Evolutionary conservation across 2,797 vertebrate genomes (phyloP).

Genomic region (Falco peregrinus): DNA sequence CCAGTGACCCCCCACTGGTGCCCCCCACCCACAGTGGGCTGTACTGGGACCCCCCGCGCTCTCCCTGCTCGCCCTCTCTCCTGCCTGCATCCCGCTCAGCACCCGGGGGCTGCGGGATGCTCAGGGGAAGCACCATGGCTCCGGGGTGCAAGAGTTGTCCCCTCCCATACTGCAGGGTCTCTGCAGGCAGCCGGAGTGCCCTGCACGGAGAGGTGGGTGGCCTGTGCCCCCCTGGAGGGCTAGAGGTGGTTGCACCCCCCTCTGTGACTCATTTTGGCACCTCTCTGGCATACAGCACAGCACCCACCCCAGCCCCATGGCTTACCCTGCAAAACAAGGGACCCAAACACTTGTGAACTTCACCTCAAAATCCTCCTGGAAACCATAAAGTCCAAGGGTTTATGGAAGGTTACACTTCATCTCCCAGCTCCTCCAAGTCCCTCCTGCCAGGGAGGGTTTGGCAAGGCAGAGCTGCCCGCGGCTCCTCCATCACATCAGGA

Average conservation of each 20-base stretch:
- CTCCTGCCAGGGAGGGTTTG: not conserved
- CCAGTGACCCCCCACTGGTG: not conserved
- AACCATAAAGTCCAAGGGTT: not conserved
- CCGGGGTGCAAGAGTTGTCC: not conserved
- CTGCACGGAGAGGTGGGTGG: not conserved
- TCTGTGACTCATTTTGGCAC: not conserved
- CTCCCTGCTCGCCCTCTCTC: not conserved
- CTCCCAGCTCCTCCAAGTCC: not conserved
- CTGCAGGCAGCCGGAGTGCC: not conserved
- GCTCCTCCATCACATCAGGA: accelerated
- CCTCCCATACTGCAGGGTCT: not conserved
- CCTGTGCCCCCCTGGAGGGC: not conserved
- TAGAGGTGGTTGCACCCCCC: not conserved
- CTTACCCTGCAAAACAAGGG: not conserved
- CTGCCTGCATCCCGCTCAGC: not conserved
- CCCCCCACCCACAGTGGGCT: not conserved
- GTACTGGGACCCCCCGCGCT: not conserved
- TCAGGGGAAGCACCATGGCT: not conserved
- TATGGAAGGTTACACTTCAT: too few species aligned
- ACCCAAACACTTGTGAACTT: not conserved
- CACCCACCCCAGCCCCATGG: accelerated
- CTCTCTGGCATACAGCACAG: not conserved
- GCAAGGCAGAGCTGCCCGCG: not conserved
- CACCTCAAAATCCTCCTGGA: not conserved
- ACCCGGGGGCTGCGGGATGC: not conserved